Conservation (phyloP, 2,113 vertebrate genomes). For the Malurus melanocephalus region DNA sequence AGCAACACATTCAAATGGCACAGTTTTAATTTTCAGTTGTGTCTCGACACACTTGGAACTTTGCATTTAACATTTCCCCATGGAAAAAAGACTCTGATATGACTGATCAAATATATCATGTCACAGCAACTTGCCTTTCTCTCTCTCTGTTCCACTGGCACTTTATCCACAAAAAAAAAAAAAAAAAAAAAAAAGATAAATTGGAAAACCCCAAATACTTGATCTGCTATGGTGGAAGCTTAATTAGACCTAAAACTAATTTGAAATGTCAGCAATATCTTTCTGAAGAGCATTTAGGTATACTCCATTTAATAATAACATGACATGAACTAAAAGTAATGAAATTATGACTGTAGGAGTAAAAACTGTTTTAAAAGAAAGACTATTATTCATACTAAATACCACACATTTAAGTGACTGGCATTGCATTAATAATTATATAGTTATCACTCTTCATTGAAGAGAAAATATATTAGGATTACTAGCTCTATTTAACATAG, state of each 20-base stretch:
- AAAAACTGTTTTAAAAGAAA: slow-evolving; percentile 54
- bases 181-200: background rate
- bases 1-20: background rate
- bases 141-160: background rate
- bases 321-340: slow-evolving; percentile 43
- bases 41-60: background rate
- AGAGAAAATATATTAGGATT: slow-evolving; percentile 38
- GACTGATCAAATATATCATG: background rate
- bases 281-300: slow-evolving; percentile 46
- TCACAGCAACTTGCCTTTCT: background rate
- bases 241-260: slow-evolving; percentile 64
- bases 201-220: slow-evolving; percentile 11
- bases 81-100: background rate
- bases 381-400: slow-evolving; percentile 34
- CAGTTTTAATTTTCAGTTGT: background rate
- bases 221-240: slow-evolving; percentile 43
- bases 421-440: slow-evolving; percentile 55
- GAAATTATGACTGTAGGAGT: slow-evolving; percentile 43
- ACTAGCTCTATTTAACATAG: slow-evolving; percentile 23
- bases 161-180: background rate
- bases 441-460: slow-evolving; percentile 47
- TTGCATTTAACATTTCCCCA: background rate
- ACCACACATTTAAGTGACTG: slow-evolving; percentile 41
- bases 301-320: slow-evolving; percentile 57
- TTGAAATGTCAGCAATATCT: slow-evolving; percentile 54